phyloP scores from a whole-genome alignment of 2,888 invertebrate genomes.

The Argyra leucocephala region DNA sequence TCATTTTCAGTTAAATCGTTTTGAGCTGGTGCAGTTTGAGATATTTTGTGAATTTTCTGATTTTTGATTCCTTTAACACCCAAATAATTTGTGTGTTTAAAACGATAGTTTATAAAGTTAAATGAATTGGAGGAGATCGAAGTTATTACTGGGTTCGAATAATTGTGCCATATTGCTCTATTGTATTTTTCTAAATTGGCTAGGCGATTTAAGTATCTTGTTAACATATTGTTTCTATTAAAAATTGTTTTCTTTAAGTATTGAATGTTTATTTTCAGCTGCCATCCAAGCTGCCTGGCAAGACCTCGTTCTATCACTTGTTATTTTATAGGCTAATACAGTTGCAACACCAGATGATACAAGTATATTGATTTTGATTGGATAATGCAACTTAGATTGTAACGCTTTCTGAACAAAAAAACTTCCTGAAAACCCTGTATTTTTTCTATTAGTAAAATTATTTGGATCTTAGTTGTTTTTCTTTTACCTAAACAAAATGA shows the following conservation, averaged over 20 bases:
- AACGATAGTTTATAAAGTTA: slow-evolving; percentile 19
- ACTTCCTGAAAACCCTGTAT: slow-evolving; percentile 42
- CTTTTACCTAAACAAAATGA: slow-evolving; percentile 40
- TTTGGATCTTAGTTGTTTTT: too few relatives aligned
- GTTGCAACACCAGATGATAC: slow-evolving; percentile 37
- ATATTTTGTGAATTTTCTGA: slow-evolving; percentile 10
- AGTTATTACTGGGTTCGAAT: too few relatives aligned
- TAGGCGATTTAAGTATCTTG: too few relatives aligned
- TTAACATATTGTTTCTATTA: slow-evolving; percentile 22
- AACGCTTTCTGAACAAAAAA: slow-evolving; percentile 42
- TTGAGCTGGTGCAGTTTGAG: slow-evolving; percentile 20
- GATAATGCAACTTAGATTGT: slow-evolving; percentile 37
- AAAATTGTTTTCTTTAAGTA: slow-evolving; percentile 37
- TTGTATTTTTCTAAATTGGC: too few relatives aligned
- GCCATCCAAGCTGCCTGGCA: slow-evolving; percentile 46
- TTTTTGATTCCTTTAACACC: slow-evolving; percentile 41
- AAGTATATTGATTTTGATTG: slow-evolving; percentile 37
- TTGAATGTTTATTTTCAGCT: slow-evolving; percentile 41
- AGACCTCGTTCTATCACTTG: slow-evolving; percentile 38
- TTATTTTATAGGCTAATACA: slow-evolving; percentile 38
- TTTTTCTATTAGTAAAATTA: too few relatives aligned
- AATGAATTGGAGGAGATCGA: too few relatives aligned
- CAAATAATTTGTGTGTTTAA: slow-evolving; percentile 35
- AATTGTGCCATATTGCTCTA: too few relatives aligned
- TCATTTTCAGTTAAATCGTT: slow-evolving; percentile 23